Conservation (phyloP, 2,113 vertebrate genomes). For the Cyphomyrus discorhynchus region DNA sequence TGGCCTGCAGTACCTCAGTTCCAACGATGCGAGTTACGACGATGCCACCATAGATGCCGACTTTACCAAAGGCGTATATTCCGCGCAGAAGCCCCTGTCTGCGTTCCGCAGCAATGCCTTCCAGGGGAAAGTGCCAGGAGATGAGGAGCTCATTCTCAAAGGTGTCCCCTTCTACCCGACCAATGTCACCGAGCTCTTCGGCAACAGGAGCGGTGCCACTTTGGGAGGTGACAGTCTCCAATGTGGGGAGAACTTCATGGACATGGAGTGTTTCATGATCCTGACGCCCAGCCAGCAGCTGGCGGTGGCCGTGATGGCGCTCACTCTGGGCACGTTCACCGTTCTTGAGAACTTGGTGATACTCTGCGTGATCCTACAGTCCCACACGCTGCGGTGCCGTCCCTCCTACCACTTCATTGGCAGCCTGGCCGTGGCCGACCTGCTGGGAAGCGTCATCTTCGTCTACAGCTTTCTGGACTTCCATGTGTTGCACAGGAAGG, state of each 20-base stretch:
- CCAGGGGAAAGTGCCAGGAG: constrained; percentile 78
- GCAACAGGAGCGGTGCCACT: constrained; percentile 76
- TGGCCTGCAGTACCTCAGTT: constrained; percentile 84
- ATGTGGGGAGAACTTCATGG: constrained; percentile 98
- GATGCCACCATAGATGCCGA: constrained; percentile 73
- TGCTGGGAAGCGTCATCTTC: constrained; percentile 93
- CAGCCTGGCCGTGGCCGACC: constrained; percentile 91
- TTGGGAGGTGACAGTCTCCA: constrained; percentile 80
- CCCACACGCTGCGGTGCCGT: constrained; percentile 85
- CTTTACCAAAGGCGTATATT: constrained; percentile 76
- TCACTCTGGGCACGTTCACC: constrained; percentile 92
- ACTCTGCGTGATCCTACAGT: constrained; percentile 88
- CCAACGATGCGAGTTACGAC: constrained; percentile 89
- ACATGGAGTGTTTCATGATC: constrained; percentile 99
- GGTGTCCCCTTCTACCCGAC: constrained; percentile 73
- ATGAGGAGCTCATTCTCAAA: constrained; percentile 74
- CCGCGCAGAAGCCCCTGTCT: constrained; percentile 83
- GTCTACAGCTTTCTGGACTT: constrained; percentile 99
- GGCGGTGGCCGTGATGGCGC: constrained; percentile 84
- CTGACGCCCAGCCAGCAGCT: constrained; percentile 94
- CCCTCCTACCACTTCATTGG: constrained; percentile 98
- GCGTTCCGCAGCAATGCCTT: constrained; percentile 88
- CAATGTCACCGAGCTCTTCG: constrained; percentile 83
- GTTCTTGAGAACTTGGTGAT: constrained; percentile 94
- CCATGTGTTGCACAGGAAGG: constrained; percentile 94